These are phyloP conservation scores for Bhutanitis thaidina DNA, from an alignment of 2,888 invertebrate genomes.

Conservation along the genomic window DNA sequence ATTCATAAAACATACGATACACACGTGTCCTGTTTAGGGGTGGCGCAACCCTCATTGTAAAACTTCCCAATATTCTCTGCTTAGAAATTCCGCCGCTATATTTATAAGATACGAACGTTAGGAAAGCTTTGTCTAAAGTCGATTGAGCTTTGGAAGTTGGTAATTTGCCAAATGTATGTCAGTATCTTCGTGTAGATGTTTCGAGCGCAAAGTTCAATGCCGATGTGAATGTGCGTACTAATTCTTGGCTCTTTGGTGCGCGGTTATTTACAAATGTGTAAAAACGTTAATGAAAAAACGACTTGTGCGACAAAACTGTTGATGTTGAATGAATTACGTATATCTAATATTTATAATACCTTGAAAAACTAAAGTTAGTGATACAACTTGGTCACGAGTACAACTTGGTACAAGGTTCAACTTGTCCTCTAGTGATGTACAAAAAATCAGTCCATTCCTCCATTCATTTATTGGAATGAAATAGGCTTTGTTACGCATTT, in stretches of 20 bases:
- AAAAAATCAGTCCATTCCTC: too few species aligned
- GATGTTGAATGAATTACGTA: slow-evolving; percentile 4
- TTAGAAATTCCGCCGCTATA: slow-evolving; percentile 13
- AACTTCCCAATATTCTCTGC: slow-evolving; percentile 14
- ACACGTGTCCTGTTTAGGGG: slow-evolving; percentile 46
- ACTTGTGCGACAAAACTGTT: slow-evolving; percentile 21
- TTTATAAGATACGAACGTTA: slow-evolving; percentile 12
- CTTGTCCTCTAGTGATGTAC: too few species aligned
- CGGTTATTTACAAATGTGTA: slow-evolving; percentile 13
- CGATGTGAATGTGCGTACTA: slow-evolving; percentile 33
- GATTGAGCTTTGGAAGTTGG: slow-evolving; percentile 42
- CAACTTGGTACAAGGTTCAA: too few species aligned
- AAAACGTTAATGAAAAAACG: slow-evolving; percentile 15
- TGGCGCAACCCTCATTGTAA: slow-evolving; percentile 27
- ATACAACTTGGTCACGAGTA: too few species aligned
- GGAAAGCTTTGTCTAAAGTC: slow-evolving; percentile 22
- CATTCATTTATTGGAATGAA: too few species aligned
- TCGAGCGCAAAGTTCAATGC: slow-evolving; percentile 62
- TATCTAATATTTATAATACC: not conserved
- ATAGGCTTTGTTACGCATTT: too few species aligned
- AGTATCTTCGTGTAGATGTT: slow-evolving; percentile 29
- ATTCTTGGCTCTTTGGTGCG: slow-evolving; percentile 29
- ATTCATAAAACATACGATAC: slow-evolving; percentile 57
- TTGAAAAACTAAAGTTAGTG: too few species aligned
- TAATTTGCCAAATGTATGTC: slow-evolving; percentile 61